Conservation (phyloP, 2,113 vertebrate genomes). For the Eretmochelys imbricata region DNA sequence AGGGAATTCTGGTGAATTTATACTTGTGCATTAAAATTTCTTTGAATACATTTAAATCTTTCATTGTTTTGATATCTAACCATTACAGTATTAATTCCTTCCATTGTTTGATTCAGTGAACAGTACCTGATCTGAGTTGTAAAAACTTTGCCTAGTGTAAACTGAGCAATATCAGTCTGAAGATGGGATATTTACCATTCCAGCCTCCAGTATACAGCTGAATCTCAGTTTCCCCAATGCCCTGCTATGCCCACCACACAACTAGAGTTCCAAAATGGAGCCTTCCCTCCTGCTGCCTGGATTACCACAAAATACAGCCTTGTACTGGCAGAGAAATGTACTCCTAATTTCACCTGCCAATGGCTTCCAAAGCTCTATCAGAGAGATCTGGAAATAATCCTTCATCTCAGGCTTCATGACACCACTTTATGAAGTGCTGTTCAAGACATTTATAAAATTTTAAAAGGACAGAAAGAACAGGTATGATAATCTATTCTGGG, state of each 20-base stretch:
- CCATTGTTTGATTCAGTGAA: background rate
- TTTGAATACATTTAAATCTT: background rate
- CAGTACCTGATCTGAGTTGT: background rate
- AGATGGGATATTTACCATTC: background rate
- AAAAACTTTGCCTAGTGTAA: background rate
- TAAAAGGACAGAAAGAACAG: background rate
- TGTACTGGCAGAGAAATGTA: background rate
- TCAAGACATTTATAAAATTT: background rate
- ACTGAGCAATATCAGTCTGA: background rate
- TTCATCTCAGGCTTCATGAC: background rate
- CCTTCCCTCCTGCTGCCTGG: background rate
- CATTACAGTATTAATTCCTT: background rate
- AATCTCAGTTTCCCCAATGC: background rate
- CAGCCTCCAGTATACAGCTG: background rate
- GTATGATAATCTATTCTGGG: background rate
- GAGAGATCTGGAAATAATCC: background rate
- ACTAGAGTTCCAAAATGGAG: background rate
- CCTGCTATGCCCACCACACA: background rate
- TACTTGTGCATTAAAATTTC: background rate
- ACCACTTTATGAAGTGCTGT: background rate
- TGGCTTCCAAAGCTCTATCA: background rate
- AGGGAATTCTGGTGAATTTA: background rate
- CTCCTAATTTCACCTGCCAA: fast-evolving
- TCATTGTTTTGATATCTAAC: background rate
- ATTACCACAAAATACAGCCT: fast-evolving